Percentiles rank a stretch among this genome's conserved stretches.
These are phyloP conservation scores for Vimba vimba DNA, from an alignment of 2,113 vertebrate species.

Conservation along the genomic window DNA sequence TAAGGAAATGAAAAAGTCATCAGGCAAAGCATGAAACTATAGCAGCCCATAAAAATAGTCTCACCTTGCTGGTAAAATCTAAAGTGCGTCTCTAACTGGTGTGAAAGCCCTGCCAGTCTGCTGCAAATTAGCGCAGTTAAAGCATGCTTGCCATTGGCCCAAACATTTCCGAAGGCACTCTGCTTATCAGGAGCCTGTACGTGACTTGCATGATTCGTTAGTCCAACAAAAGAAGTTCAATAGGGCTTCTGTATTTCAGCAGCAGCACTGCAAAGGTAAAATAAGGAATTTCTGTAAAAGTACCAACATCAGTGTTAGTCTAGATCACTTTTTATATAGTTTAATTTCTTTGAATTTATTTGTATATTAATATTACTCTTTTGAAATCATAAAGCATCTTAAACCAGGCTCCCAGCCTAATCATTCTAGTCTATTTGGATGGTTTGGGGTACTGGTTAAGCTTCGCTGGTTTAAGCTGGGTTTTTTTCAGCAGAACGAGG, in stretches of 20 bases:
- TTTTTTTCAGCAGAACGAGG: no score
- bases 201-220: constrained; percentile 75
- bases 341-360: constrained; percentile 39
- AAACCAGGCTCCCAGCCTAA: not conserved
- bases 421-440: not conserved
- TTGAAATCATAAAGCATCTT: not conserved
- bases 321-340: constrained; percentile 58
- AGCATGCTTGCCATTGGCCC: constrained; percentile 63
- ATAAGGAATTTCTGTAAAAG: constrained; percentile 62
- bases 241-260: constrained; percentile 58
- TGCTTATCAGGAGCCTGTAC: constrained; percentile 76
- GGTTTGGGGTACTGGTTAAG: not conserved
- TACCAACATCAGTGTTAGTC: constrained; percentile 65
- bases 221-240: constrained; percentile 62
- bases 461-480: no score
- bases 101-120: constrained; percentile 70
- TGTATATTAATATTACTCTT: not conserved
- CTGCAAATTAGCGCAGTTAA: constrained; percentile 74
- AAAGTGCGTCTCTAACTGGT: constrained; percentile 74
- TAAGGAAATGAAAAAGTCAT: constrained; percentile 57
- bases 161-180: constrained; percentile 72
- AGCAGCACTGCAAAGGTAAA: constrained; percentile 66
- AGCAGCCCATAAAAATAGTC: constrained; percentile 45
- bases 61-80: constrained; percentile 66
- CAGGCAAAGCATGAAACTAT: constrained; percentile 49